phyloP scores from a whole-genome alignment of 2,113 vertebrate species.

The Ailurus styani region DNA sequence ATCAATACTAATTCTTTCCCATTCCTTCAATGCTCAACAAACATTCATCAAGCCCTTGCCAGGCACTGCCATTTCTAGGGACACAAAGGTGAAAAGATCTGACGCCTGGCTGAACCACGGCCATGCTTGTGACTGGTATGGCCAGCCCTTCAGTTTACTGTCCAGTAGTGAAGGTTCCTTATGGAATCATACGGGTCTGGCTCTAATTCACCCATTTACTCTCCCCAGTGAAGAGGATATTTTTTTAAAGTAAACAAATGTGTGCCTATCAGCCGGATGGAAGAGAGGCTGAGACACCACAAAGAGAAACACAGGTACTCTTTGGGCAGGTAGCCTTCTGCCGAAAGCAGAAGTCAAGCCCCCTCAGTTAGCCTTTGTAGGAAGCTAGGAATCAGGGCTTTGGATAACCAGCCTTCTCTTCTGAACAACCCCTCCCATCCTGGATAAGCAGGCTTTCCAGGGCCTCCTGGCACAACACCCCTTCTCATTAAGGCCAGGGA shows the following conservation, averaged over 20 bases:
- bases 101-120: not conserved
- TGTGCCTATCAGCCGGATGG: not conserved
- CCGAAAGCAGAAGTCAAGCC: not conserved
- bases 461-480: not conserved
- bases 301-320: not conserved
- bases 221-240: not conserved
- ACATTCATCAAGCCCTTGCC: not conserved
- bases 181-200: not conserved
- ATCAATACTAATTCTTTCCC: not conserved
- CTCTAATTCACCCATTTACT: not conserved
- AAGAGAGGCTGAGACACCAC: not conserved
- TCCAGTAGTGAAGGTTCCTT: not conserved
- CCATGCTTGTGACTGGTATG: not conserved
- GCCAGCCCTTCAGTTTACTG: not conserved
- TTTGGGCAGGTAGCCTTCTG: not conserved
- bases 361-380: not conserved
- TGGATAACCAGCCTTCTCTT: not conserved
- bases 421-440: not conserved
- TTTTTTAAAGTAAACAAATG: not conserved
- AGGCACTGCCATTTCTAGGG: not conserved
- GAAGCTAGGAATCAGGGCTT: not conserved
- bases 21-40: not conserved
- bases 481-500: not conserved
- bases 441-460: not conserved
- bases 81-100: not conserved